Conservation (phyloP, 2,113 vertebrate species). For the Macquaria ambigua region DNA sequence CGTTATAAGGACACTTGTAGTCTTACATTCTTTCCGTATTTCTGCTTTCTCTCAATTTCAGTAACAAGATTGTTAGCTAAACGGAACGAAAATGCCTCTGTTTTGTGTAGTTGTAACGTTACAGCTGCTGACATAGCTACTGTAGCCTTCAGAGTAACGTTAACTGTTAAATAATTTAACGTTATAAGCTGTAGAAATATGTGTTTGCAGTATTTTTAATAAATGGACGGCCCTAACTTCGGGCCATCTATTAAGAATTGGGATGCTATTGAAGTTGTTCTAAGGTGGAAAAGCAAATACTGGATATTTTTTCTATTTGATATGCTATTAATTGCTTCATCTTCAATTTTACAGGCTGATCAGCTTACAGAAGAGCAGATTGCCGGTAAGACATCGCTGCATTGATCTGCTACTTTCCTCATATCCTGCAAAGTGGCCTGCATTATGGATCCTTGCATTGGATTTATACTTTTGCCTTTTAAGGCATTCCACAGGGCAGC, state of each 20-base stretch:
- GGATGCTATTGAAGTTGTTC: not conserved
- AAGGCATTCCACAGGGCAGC: slow-evolving; percentile 76
- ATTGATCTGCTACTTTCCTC: slow-evolving; percentile 54
- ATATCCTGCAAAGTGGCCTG: slow-evolving; percentile 57
- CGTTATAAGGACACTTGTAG: fast-evolving
- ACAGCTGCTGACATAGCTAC: not conserved
- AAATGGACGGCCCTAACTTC: not conserved
- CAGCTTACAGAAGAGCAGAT: slow-evolving; percentile 99
- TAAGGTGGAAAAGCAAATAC: not conserved
- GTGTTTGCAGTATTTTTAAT: not conserved
- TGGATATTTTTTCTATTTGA: not conserved
- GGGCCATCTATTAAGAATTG: not conserved
- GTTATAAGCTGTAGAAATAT: no score
- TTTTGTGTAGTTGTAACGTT: not conserved
- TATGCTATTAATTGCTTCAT: slow-evolving; percentile 5
- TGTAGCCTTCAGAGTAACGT: not conserved
- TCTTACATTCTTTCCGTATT: not conserved
- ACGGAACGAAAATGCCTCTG: not conserved
- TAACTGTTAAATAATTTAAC: no score
- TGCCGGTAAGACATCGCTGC: slow-evolving; percentile 90
- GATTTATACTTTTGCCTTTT: slow-evolving; percentile 85
- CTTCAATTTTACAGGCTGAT: slow-evolving; percentile 89
- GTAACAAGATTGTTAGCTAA: no score
- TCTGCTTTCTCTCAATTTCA: fast-evolving
- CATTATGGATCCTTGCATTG: slow-evolving; percentile 73